Evolutionary conservation across 1,140 invertebrate genomes (phyloP).

Genomic region (Ips typographus): DNA sequence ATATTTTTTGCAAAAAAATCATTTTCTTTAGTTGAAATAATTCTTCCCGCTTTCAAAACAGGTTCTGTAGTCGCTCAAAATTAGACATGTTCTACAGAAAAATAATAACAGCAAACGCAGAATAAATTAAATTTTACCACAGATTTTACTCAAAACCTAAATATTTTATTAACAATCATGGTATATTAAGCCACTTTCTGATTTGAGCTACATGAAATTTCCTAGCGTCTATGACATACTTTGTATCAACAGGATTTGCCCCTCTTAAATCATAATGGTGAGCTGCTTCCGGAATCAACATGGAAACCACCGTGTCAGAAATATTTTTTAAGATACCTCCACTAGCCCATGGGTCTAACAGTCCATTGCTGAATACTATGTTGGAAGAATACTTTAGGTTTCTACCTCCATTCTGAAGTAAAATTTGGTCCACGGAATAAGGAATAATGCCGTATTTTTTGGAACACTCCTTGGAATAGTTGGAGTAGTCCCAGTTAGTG

Average conservation of each 20-base stretch:
- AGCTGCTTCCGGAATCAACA: constrained; percentile 85
- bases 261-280: constrained; percentile 91
- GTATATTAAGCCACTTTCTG: constrained; percentile 64
- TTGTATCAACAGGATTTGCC: constrained; percentile 69
- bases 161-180: background rate
- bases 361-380: constrained; percentile 90
- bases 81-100: too few relatives aligned
- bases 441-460: constrained; percentile 62
- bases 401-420: constrained; percentile 79
- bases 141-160: too few relatives aligned
- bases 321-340: constrained; percentile 79
- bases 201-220: constrained; percentile 68
- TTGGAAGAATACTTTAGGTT: constrained; percentile 71
- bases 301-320: constrained; percentile 66
- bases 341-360: constrained; percentile 90
- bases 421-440: constrained; percentile 65
- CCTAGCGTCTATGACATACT: constrained; percentile 68
- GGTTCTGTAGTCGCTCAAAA: too few relatives aligned
- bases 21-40: too few relatives aligned
- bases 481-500: constrained; percentile 70
- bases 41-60: too few relatives aligned
- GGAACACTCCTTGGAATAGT: constrained; percentile 67
- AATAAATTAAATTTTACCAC: too few relatives aligned
- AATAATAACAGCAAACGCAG: too few relatives aligned
- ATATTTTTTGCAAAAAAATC: too few relatives aligned